Evolutionary conservation across 2,113 vertebrate species (phyloP), one percentile per base, ranked within the genome.

Genomic region (Rhabdornis inornatus): DNA sequence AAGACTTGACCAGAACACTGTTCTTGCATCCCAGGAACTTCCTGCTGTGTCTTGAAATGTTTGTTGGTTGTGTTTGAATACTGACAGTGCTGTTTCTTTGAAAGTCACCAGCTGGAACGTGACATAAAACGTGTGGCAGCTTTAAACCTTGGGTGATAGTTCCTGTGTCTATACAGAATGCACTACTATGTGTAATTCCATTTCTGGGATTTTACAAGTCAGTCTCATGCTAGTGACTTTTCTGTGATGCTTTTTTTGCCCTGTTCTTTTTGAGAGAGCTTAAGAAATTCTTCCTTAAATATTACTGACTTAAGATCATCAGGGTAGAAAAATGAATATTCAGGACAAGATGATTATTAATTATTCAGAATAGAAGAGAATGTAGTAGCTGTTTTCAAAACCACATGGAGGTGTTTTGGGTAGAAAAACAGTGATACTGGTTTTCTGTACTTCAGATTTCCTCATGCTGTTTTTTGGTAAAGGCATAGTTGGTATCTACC

Each of bases 1-100:
- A 33, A 66, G 33, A 13, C 40, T 18, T 2, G 2, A 14, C 18
- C 59, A 5, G 13, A 31, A 25, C 23, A 12, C 55, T 66, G 0
- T 49, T 65, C 23, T 76, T 1, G 0, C 10, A 11, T 78, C 31
- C 27, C 52, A 37, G 18, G 69, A 75, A n/a, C 60, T 63, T 66
- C 42, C 35, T 64, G n/a, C 44, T 39, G 23, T 27, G 20, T 14
- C 49, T 69, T 76, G 79, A 40, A 52, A 3, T 44, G 47, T 55
- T 50, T 7, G 1, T 27, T 75, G 42, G 44, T 86, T 89, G 56
- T 50, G 24, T 83, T 69, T 69, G 45, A 35, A 2, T 53, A 13
- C 3, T 53, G 42, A 23, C 35, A 74, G 59, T 72, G 20, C 45
- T 77, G n/a, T 44, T 83, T 63, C 47, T 87, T 23, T 45, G 44